Base-by-base conservation (phyloP, 2,888 invertebrate genomes). In the Cheilosia vulpina region DNA sequence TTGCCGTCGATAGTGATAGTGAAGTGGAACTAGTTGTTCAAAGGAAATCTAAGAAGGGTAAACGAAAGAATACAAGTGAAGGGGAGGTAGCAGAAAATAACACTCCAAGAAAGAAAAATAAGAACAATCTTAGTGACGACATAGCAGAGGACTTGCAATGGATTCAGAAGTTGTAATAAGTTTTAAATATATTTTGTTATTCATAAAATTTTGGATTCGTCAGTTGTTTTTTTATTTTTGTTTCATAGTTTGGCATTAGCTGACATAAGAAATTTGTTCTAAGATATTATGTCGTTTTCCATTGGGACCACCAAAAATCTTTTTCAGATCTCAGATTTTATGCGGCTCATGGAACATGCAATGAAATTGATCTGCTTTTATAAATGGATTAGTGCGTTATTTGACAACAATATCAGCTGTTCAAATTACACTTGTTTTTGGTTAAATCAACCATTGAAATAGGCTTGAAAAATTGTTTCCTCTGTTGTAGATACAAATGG, bases 61-160 rank as follows among this genome's bases (percentile, higher is more conserved):
- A 87, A 41, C 79, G 77, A 15, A 88, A 80, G 45, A 69, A 73
- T n/a, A 87, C 58, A 4, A 68, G 73, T 45, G 83, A 71, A 2
- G 87, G 65, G 9, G 60, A 58, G 19, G 4, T 13, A 15, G 7
- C 3, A 21, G 17, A 31, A 2, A 55, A 63, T 1, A 45, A 6
- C 1, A 2, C 53, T 9, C 80, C 80, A 27, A 88, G 87, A 62
- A 69, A 65, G 5, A 87, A 85, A 24, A 85, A 66, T 45, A 76
- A 65, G 4, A 87, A 73, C 17, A 50, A 17, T 24, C 34, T 47
- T 24, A 68, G 53, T 21, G 87, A 87, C 17, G 58, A 87, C 15
- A 71, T 89, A 17, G 68, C 87, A 24, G 75, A 88, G 19, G 88
- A 89, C 17, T 73, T 89, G 45, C 75, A 87, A 66, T 89, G 89